These are phyloP conservation scores for Ceratina japonica DNA, from an alignment of 1,140 invertebrate genomes.

Conservation along the genomic window DNA sequence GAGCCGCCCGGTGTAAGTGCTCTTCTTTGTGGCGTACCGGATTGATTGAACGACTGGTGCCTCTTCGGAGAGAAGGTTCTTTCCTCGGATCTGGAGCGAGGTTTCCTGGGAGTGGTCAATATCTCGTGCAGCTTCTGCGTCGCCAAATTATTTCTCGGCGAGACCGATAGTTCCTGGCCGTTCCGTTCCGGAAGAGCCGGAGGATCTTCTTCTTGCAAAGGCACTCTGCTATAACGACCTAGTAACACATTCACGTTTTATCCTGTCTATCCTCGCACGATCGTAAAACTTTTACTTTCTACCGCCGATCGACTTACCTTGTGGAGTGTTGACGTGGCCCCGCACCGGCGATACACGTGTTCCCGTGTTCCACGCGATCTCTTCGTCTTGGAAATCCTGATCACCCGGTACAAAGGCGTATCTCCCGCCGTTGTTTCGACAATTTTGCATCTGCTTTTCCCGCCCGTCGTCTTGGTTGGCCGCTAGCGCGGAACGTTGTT, in stretches of 20 bases:
- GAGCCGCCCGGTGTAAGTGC: conserved; percentile 75
- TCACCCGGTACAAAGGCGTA: conserved; percentile 66
- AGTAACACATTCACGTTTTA: conserved; percentile 22
- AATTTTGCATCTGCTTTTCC: conserved; percentile 54
- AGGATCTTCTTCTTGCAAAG: conserved; percentile 73
- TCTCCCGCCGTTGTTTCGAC: conserved; percentile 56
- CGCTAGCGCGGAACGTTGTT: conserved; percentile 61
- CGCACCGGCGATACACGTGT: conserved; percentile 34
- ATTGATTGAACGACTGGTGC: conserved; percentile 73
- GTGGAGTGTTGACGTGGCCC: conserved; percentile 65
- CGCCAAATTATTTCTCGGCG: conserved; percentile 82
- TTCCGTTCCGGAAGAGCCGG: conserved; percentile 72
- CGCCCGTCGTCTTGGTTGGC: conserved; percentile 58
- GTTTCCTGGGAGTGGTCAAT: conserved; percentile 84
- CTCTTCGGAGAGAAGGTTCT: conserved; percentile 70
- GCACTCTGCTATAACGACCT: conserved; percentile 75
- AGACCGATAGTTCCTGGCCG: conserved; percentile 67
- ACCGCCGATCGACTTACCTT: conserved; percentile 53
- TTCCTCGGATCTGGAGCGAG: conserved; percentile 73
- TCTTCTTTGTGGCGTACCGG: conserved; percentile 76
- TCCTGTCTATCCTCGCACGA: not conserved
- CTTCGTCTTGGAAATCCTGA: conserved; percentile 58
- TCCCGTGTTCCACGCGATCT: conserved; percentile 49
- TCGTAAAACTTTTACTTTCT: not conserved
- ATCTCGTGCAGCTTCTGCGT: conserved; percentile 88